Conservation (phyloP, 1,140 invertebrate species). For the Drosophila hydei region DNA sequence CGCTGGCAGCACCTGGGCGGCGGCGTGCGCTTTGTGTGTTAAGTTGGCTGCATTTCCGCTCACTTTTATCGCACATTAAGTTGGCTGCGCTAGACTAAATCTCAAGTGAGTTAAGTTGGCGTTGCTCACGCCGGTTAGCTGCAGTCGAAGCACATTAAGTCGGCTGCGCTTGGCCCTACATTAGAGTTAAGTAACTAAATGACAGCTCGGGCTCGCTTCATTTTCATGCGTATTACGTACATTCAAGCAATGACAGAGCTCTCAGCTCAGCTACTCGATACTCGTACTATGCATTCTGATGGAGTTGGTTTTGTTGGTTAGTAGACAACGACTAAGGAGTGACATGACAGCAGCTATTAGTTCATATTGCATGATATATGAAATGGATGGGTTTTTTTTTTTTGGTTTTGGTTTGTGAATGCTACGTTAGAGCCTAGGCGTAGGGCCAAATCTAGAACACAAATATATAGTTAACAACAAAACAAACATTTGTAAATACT, state of each 20-base stretch:
- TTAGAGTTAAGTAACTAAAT: no score
- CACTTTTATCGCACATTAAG: constrained; percentile 12
- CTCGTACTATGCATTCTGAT: constrained; percentile 9
- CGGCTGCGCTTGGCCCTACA: background rate
- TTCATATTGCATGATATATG: constrained; percentile 24
- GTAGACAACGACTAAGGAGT: constrained; percentile 21
- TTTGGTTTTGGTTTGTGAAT: constrained; percentile 3
- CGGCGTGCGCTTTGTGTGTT: constrained; percentile 3
- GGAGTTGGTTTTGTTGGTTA: constrained; percentile 16
- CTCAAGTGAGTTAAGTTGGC: constrained; percentile 1
- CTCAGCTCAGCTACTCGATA: background rate
- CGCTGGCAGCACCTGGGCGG: background rate
- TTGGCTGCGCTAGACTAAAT: constrained; percentile 7
- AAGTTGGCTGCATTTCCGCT: constrained; percentile 19
- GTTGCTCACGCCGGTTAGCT: no score
- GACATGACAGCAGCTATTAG: constrained; percentile 23
- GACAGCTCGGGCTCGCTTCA: background rate
- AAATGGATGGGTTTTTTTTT: background rate
- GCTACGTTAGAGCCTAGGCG: constrained; percentile 30
- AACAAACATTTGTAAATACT: constrained; percentile 13
- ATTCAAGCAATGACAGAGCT: constrained; percentile 20
- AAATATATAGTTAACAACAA: constrained; percentile 20
- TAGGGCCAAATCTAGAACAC: constrained; percentile 11
- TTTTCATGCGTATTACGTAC: constrained; percentile 25
- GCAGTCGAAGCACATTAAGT: no score